Evolutionary conservation across 1,140 invertebrate genomes (phyloP).

Genomic region (Drosophila ohnishii): DNA sequence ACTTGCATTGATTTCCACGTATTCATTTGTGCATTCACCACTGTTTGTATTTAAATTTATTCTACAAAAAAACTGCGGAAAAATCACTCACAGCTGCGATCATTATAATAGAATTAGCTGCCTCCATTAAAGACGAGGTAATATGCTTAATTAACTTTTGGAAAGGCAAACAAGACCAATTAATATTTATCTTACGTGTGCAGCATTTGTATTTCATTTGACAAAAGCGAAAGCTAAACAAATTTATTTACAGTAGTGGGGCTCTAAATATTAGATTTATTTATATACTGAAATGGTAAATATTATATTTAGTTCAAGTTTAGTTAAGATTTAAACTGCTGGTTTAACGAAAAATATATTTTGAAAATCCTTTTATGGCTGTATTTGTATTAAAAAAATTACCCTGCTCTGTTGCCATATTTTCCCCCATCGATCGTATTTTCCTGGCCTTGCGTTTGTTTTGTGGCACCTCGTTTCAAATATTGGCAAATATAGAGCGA

Average conservation of each 20-base stretch:
- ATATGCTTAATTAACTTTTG: constrained; percentile 5
- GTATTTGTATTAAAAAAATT: not conserved
- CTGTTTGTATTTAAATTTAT: constrained; percentile 63
- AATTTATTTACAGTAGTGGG: not conserved
- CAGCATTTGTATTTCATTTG: not conserved
- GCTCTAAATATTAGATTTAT: not conserved
- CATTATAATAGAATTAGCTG: constrained; percentile 11
- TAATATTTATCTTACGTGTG: not conserved
- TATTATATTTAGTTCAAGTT: not conserved
- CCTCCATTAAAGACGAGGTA: not conserved
- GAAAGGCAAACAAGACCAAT: constrained; percentile 7
- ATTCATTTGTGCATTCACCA: constrained; percentile 51
- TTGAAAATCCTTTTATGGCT: not conserved
- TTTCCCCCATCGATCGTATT: not conserved
- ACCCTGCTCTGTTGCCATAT: not conserved
- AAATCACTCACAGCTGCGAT: constrained; percentile 8
- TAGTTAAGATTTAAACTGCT: not conserved
- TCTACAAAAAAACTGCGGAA: constrained; percentile 2
- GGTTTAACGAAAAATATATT: not conserved
- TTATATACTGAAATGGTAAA: not conserved
- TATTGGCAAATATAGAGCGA: constrained; percentile 5
- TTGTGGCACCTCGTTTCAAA: constrained; percentile 6
- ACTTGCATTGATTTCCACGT: constrained; percentile 70
- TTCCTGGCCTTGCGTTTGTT: not conserved
- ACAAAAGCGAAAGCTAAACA: not conserved